phyloP scores from a whole-genome alignment of 2,113 vertebrate species.

The Anarrhichthys ocellatus region DNA sequence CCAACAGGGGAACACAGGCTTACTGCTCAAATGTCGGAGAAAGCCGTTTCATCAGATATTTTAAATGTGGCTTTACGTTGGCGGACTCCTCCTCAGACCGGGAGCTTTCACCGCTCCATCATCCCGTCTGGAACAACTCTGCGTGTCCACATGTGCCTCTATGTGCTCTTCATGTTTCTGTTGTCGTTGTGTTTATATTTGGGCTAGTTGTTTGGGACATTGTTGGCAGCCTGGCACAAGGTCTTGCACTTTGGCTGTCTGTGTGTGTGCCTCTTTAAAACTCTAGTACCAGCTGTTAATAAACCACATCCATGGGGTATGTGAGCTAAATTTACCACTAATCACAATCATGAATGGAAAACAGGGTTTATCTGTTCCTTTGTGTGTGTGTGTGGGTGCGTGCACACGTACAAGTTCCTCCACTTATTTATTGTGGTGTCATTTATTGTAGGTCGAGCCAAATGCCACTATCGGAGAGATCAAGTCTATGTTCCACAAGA shows the following conservation, averaged over 20 bases:
- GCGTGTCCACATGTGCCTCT: slow-evolving; percentile 16
- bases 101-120: not conserved
- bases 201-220: slow-evolving; percentile 4
- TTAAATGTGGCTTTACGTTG: not conserved
- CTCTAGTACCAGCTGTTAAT: slow-evolving; percentile 75
- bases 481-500: slow-evolving; percentile 94
- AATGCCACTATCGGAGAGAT: slow-evolving; percentile 94
- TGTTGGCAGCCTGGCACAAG: slow-evolving; percentile 41
- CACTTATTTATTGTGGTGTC: slow-evolving; percentile 42
- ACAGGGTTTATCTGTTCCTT: slow-evolving; percentile 42
- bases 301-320: slow-evolving; percentile 39
- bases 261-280: slow-evolving; percentile 47
- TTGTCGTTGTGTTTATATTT: slow-evolving; percentile 52
- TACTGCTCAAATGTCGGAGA: slow-evolving; percentile 8
- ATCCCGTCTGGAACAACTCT: not conserved
- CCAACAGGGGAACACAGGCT: not conserved
- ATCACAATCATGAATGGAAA: slow-evolving; percentile 70
- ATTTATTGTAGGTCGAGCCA: slow-evolving; percentile 89
- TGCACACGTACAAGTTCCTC: not conserved
- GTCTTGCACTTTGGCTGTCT: not conserved
- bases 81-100: not conserved
- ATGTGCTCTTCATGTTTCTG: slow-evolving; percentile 15
- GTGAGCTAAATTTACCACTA: slow-evolving; percentile 78
- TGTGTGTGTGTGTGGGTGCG: slow-evolving; percentile 32
- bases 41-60: slow-evolving; percentile 5